phyloP scores from a whole-genome alignment of 2,888 invertebrate genomes.

The Xestia ashworthii region DNA sequence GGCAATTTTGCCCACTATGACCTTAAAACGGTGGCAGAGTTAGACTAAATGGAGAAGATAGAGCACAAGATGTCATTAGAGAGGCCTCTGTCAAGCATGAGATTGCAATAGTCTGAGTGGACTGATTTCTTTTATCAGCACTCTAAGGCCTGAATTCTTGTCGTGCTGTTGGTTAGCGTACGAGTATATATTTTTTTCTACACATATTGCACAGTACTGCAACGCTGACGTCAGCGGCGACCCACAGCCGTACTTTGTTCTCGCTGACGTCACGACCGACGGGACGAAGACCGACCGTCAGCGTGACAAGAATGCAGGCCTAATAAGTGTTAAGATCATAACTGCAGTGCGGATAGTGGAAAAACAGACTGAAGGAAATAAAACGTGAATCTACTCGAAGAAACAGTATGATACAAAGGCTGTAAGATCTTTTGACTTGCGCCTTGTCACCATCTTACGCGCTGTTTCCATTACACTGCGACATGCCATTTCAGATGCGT shows the following conservation, averaged over 20 bases:
- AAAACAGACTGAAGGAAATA: neutral
- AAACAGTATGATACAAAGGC: neutral
- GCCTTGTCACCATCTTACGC: constrained; percentile 65
- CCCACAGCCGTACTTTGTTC: no score
- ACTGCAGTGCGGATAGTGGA: neutral
- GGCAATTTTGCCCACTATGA: neutral
- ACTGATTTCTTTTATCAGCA: neutral
- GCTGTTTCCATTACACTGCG: constrained; percentile 74
- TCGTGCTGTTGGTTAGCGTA: no score
- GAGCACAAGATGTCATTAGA: neutral
- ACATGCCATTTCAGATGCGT: constrained; percentile 74
- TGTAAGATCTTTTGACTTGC: constrained; percentile 42
- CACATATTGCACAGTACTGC: no score
- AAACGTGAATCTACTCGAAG: neutral
- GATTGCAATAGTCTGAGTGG: neutral
- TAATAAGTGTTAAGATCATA: neutral
- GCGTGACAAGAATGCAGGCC: no score
- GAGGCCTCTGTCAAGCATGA: neutral
- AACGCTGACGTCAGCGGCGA: no score
- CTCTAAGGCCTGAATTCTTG: neutral
- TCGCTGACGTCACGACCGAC: no score
- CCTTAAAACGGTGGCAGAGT: neutral
- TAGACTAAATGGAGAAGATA: neutral
- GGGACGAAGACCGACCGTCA: no score
- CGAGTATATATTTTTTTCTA: no score